A percentile compares a stretch with the other conserved stretches of the same genome.
These are phyloP conservation scores for Boleophthalmus pectinirostris DNA, from an alignment of 2,113 vertebrate genomes.

Conservation along the genomic window DNA sequence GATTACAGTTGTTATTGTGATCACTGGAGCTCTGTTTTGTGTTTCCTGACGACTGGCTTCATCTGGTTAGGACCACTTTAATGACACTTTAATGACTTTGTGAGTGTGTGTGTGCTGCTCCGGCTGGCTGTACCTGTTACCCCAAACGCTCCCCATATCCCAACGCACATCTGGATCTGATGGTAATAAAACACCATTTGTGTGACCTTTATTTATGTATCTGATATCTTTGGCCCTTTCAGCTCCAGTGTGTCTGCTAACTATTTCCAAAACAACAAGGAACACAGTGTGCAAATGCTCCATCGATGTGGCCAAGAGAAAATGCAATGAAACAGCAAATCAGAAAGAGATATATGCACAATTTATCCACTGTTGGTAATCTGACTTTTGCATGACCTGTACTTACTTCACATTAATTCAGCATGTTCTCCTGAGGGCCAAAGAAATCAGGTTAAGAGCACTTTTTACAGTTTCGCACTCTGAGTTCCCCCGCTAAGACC, in stretches of 20 bases:
- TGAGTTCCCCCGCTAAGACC: not conserved
- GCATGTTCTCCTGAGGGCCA: not conserved
- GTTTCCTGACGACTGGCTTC: conserved; percentile 59
- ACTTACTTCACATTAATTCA: conserved; percentile 6
- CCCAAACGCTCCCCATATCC: conserved; percentile 58
- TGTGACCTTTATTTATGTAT: conserved; percentile 41
- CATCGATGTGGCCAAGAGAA: conserved; percentile 2
- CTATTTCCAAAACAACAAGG: conserved; percentile 18
- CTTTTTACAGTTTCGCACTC: conserved; percentile 1
- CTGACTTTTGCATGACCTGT: conserved; percentile 7
- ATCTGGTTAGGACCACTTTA: conserved; percentile 55
- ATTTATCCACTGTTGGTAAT: not conserved
- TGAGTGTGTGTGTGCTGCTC: conserved; percentile 58
- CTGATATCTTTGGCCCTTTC: conserved; percentile 31
- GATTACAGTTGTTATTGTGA: conserved; percentile 21
- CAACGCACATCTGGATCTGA: conserved; percentile 67
- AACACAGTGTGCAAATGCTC: conserved; percentile 11
- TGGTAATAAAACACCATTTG: conserved; percentile 63
- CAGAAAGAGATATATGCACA: not conserved
- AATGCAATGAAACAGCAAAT: not conserved
- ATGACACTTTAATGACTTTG: conserved; percentile 69
- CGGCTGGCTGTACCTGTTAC: conserved; percentile 62
- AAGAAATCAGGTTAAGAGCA: not conserved
- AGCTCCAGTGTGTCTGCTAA: conserved; percentile 27
- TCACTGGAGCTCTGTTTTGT: conserved; percentile 53